phyloP scores from a whole-genome alignment of 2,888 invertebrate genomes.

The Notocelia uddmanniana region DNA sequence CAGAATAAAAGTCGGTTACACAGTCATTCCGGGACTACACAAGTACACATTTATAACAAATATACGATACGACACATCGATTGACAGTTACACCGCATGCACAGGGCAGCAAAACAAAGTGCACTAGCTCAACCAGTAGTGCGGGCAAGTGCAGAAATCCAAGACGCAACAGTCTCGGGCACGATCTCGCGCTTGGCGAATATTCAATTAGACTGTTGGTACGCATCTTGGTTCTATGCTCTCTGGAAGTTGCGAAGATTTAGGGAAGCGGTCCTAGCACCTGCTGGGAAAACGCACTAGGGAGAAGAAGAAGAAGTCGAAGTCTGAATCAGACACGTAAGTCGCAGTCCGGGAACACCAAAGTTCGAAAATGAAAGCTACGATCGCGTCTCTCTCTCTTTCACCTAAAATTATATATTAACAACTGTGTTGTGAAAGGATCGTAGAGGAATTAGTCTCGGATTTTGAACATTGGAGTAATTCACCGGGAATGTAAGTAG shows the following conservation, averaged over 20 bases:
- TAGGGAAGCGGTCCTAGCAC: constrained; percentile 44
- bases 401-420: constrained; percentile 6
- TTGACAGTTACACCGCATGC: constrained; percentile 44
- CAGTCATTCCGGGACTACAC: constrained; percentile 45
- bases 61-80: constrained; percentile 45
- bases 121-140: constrained; percentile 46
- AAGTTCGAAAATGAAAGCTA: constrained; percentile 5
- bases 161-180: constrained; percentile 32
- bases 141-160: constrained; percentile 44
- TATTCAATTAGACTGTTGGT: background rate
- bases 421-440: background rate
- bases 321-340: constrained; percentile 20
- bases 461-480: constrained; percentile 1
- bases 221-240: constrained; percentile 44
- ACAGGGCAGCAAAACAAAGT: constrained; percentile 46
- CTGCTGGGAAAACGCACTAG: constrained; percentile 35
- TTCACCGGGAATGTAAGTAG: background rate
- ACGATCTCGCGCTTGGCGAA: background rate
- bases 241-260: constrained; percentile 43
- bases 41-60: constrained; percentile 39
- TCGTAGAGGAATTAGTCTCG: background rate
- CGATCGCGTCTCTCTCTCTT: background rate
- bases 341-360: background rate
- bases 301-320: constrained; percentile 37
- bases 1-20: constrained; percentile 35